phyloP scores from a whole-genome alignment of 2,888 invertebrate genomes.

The Acrocyrtus sp. region DNA sequence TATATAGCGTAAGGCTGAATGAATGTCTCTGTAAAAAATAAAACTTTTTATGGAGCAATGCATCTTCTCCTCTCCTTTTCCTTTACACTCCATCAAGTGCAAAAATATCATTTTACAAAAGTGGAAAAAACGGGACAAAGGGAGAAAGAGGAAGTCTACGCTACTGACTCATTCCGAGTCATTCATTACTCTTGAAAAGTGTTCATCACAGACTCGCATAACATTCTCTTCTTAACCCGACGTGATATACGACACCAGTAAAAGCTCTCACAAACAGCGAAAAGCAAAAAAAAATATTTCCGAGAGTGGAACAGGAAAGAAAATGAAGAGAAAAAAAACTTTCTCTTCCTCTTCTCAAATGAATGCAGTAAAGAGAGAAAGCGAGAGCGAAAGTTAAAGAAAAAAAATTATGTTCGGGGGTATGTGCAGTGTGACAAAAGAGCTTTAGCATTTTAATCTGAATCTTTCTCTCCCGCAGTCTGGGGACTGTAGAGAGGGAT shows the following conservation, averaged over 20 bases:
- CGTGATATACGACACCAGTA: too few relatives aligned
- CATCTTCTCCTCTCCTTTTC: conserved; percentile 3
- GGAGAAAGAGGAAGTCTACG: conserved; percentile 2
- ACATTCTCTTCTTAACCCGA: not conserved
- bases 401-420: too few relatives aligned
- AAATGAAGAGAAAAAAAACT: not conserved
- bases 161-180: not conserved
- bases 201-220: not conserved
- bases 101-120: conserved; percentile 14
- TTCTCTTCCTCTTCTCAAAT: not conserved
- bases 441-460: not conserved
- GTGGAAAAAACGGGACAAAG: not conserved
- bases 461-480: too few relatives aligned
- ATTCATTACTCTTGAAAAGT: not conserved
- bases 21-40: too few relatives aligned
- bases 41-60: conserved; percentile 34
- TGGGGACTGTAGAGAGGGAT: not conserved
- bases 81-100: conserved; percentile 31
- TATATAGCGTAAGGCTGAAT: too few relatives aligned
- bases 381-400: too few relatives aligned
- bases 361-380: too few relatives aligned
- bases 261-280: too few relatives aligned
- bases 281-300: too few relatives aligned
- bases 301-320: too few relatives aligned
- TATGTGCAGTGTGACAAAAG: not conserved